A percentile compares a stretch with the other conserved stretches of the same genome.
Evolutionary conservation across 2,888 invertebrate species (phyloP).

Genomic region (Leptopterna dolabrata): DNA sequence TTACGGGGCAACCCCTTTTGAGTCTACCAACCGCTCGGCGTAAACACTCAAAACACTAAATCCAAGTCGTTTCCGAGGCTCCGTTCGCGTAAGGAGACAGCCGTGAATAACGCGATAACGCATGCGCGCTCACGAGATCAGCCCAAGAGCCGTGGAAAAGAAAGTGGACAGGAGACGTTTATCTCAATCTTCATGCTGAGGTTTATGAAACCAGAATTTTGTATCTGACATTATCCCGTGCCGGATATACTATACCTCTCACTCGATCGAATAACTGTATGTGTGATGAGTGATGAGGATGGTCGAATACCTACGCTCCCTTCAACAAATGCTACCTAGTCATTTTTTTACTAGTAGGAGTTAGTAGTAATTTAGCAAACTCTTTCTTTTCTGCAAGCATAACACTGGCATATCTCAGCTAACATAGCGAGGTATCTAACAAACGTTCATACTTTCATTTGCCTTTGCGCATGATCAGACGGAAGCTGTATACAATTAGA

Average conservation of each 20-base stretch:
- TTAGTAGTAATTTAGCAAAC: no score
- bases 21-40: neutral
- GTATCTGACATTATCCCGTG: neutral
- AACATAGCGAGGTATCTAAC: no score
- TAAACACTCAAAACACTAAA: slow-evolving; percentile 40
- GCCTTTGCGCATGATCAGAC: no score
- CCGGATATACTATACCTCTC: neutral
- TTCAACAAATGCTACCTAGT: no score
- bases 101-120: slow-evolving; percentile 17
- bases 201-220: neutral
- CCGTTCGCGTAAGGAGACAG: slow-evolving; percentile 1
- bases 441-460: no score
- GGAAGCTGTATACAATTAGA: no score
- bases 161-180: slow-evolving; percentile 3
- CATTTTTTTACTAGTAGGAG: no score
- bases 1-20: neutral
- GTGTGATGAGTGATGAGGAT: no score
- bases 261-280: neutral
- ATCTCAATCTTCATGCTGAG: neutral
- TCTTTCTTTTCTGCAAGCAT: no score
- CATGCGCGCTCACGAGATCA: neutral
- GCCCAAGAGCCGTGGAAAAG: neutral
- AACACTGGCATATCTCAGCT: no score
- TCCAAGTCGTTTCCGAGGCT: neutral
- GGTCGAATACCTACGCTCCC: no score